Evolutionary conservation across 1,140 invertebrate genomes (phyloP).

Genomic region (Whitmania pigra): DNA sequence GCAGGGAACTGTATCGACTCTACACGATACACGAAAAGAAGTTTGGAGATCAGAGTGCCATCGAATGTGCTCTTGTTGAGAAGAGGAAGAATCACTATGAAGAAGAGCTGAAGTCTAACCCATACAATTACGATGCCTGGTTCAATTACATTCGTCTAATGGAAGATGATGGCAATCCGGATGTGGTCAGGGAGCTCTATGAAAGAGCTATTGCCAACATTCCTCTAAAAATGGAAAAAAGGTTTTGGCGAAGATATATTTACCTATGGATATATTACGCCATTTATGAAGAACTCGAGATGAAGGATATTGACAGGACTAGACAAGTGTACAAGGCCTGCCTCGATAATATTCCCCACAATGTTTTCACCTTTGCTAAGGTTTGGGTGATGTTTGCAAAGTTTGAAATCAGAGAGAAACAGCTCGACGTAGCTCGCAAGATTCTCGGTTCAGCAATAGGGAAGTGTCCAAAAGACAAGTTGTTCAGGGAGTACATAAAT

Average conservation of each 20-base stretch:
- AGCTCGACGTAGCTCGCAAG: conserved; percentile 74
- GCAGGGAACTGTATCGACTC: conserved; percentile 89
- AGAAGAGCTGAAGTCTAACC: conserved; percentile 82
- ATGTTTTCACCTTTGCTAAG: conserved; percentile 96
- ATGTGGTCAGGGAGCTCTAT: conserved; percentile 80
- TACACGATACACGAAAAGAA: conserved; percentile 99
- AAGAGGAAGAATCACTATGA: conserved; percentile 95
- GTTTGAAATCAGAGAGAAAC: conserved; percentile 91
- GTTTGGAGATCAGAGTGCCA: conserved; percentile 87
- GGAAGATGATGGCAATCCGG: conserved; percentile 64
- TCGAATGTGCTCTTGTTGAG: conserved; percentile 94
- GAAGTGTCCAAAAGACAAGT: conserved; percentile 89
- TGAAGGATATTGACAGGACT: conserved; percentile 72
- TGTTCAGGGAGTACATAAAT: conserved; percentile 94
- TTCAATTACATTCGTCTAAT: conserved; percentile 91
- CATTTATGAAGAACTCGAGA: conserved; percentile 87
- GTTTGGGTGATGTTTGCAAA: conserved; percentile 93
- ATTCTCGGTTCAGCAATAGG: conserved; percentile 79
- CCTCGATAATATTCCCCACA: conserved; percentile 86
- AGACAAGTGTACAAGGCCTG: conserved; percentile 82
- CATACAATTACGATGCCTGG: conserved; percentile 97
- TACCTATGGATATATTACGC: conserved; percentile 99
- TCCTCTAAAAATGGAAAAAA: conserved; percentile 70
- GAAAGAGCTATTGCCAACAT: conserved; percentile 94
- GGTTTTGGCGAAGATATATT: conserved; percentile 90